Percentiles rank a stretch among this genome's conserved stretches.
phyloP scores from a whole-genome alignment of 2,797 vertebrate genomes.

The Crenuchus spilurus region DNA sequence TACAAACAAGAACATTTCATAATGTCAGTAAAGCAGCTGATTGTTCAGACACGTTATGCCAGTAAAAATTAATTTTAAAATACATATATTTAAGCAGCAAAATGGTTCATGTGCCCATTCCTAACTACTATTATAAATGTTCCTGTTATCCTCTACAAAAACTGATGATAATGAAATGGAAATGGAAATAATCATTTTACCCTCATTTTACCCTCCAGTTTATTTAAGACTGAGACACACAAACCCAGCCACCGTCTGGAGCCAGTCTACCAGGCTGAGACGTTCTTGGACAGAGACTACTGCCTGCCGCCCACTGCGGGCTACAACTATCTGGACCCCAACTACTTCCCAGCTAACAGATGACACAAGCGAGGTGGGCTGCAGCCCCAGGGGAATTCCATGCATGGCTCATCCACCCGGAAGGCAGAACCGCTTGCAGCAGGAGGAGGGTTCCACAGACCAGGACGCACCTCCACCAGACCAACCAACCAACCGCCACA shows the following conservation, averaged over 20 bases:
- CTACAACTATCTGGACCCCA: constrained; percentile 99
- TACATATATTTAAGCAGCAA: too few species aligned
- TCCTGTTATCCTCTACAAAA: too few species aligned
- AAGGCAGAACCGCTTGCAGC: constrained; percentile 80
- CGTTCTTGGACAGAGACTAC: constrained; percentile 99
- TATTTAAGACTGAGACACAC: constrained; percentile 94
- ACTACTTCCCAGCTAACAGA: constrained; percentile 99
- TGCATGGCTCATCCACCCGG: constrained; percentile 86
- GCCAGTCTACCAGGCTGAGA: constrained; percentile 88
- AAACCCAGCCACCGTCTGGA: constrained; percentile 93
- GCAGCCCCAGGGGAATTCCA: constrained; percentile 79
- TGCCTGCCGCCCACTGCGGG: constrained; percentile 92
- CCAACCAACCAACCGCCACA: not conserved
- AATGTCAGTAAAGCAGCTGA: too few species aligned
- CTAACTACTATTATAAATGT: too few species aligned
- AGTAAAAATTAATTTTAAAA: too few species aligned
- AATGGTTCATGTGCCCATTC: too few species aligned
- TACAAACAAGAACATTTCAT: too few species aligned
- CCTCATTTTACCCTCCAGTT: constrained; percentile 69
- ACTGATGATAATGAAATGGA: too few species aligned
- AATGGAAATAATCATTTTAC: too few species aligned
- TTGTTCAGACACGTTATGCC: too few species aligned
- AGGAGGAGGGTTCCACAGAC: constrained; percentile 71
- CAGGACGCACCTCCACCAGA: constrained; percentile 64
- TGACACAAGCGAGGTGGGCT: constrained; percentile 87